These are phyloP conservation scores for Tupiocoris notatus DNA, from an alignment of 2,888 invertebrate genomes.

Conservation along the genomic window DNA sequence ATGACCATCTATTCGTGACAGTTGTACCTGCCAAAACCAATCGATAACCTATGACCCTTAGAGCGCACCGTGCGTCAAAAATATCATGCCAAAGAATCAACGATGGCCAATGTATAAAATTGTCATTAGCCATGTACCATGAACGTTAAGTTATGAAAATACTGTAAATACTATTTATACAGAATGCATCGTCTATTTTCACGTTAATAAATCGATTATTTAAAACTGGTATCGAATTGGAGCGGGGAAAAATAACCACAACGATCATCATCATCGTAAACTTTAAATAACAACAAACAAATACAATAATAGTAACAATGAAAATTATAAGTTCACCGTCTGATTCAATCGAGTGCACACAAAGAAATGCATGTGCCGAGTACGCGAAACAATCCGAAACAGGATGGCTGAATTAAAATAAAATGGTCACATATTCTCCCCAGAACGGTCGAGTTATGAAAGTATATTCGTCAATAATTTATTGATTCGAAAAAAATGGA, in stretches of 20 bases:
- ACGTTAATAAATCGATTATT: slow-evolving; percentile 4
- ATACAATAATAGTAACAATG: too few species aligned
- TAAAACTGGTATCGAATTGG: not conserved
- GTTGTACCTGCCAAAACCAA: too few species aligned
- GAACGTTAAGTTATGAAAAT: slow-evolving; percentile 23
- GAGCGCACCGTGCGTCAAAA: not conserved
- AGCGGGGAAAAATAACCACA: not conserved
- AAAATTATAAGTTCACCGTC: too few species aligned
- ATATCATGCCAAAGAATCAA: slow-evolving; percentile 26
- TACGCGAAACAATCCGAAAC: too few species aligned
- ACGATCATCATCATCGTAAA: not conserved
- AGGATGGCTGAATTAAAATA: too few species aligned
- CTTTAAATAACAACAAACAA: slow-evolving; percentile 2
- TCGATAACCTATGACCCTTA: too few species aligned
- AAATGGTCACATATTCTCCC: too few species aligned
- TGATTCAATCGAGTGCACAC: too few species aligned
- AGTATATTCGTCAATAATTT: too few species aligned
- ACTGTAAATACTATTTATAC: slow-evolving; percentile 35
- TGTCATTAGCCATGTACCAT: slow-evolving; percentile 45
- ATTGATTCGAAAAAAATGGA: too few species aligned
- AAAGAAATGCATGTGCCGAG: too few species aligned
- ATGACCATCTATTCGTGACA: slow-evolving; percentile 63
- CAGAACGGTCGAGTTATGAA: too few species aligned
- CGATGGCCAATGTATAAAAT: slow-evolving; percentile 30
- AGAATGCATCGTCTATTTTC: slow-evolving; percentile 11